phyloP scores from a whole-genome alignment of 1,140 invertebrate species.

The Mesaphorura yosii region DNA sequence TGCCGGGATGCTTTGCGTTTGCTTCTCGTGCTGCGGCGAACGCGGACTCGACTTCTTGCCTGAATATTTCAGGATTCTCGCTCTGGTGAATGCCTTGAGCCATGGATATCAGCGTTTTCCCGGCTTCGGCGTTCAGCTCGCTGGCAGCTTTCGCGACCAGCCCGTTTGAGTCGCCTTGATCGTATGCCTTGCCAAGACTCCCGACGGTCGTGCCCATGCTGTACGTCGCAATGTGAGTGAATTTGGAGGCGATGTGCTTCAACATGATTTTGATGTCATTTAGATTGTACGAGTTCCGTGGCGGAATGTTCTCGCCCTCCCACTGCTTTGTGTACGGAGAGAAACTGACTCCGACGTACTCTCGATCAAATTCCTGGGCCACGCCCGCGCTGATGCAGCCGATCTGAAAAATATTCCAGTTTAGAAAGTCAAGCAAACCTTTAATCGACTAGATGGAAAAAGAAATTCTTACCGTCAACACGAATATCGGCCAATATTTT shows the following conservation, averaged over 20 bases:
- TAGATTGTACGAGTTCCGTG: not conserved
- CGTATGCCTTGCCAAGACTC: constrained; percentile 18
- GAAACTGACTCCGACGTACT: not conserved
- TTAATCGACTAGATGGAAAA: too few relatives aligned
- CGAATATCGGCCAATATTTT: too few relatives aligned
- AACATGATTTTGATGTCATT: constrained; percentile 1
- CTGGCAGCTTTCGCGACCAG: constrained; percentile 12
- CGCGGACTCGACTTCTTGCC: constrained; percentile 12
- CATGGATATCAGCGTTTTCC: not conserved
- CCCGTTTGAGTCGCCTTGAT: constrained; percentile 9
- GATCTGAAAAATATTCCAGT: too few relatives aligned
- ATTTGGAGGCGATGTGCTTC: not conserved
- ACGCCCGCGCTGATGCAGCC: too few relatives aligned
- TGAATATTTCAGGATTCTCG: not conserved
- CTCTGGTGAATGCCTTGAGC: constrained; percentile 16
- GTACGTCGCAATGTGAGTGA: not conserved
- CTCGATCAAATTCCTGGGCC: constrained; percentile 2
- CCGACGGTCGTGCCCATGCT: constrained; percentile 3
- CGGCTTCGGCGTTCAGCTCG: constrained; percentile 9
- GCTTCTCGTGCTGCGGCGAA: constrained; percentile 9
- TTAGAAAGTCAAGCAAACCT: too few relatives aligned
- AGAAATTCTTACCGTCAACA: too few relatives aligned
- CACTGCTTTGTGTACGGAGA: constrained; percentile 6
- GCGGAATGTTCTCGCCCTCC: not conserved
- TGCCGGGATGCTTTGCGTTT: constrained; percentile 6